A percentile compares a stretch with the other conserved stretches of the same genome.
Evolutionary conservation across 2,888 invertebrate species (phyloP).

Genomic region (Stenodema calcarata): DNA sequence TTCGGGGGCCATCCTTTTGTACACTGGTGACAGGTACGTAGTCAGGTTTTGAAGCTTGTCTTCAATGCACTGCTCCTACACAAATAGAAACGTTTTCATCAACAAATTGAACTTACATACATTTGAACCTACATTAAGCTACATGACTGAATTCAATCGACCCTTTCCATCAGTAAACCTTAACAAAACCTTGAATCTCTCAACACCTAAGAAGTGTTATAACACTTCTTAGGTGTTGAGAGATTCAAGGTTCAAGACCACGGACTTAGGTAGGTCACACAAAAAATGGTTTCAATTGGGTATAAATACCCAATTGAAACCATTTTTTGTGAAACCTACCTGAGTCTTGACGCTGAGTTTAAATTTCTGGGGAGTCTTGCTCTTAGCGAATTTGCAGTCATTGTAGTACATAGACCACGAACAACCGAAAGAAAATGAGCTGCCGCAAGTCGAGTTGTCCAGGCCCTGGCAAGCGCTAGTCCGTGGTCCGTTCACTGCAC

Average conservation of each 20-base stretch:
- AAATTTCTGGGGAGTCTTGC: constrained; percentile 87
- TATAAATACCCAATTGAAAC: no score
- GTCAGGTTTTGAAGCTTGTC: constrained; percentile 88
- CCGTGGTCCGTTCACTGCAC: constrained; percentile 87
- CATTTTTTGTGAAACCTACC: constrained; percentile 58
- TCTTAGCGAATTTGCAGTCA: constrained; percentile 93
- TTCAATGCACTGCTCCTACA: constrained; percentile 68
- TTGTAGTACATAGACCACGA: constrained; percentile 99
- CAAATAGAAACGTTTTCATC: no score
- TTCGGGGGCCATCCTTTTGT: constrained; percentile 85
- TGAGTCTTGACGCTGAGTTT: constrained; percentile 86
- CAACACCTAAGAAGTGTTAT: no score
- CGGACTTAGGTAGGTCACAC: no score
- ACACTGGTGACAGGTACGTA: constrained; percentile 83
- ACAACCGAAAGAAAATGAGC: constrained; percentile 95
- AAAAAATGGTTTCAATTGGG: no score
- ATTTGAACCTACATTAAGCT: no score
- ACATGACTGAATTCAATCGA: no score
- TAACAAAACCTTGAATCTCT: no score
- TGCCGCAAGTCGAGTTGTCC: constrained; percentile 86
- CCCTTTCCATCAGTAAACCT: no score
- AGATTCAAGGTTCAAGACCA: no score
- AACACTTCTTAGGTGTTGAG: no score
- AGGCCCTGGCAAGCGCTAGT: constrained; percentile 97
- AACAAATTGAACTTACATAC: no score